Base-by-base conservation (phyloP, 2,113 vertebrate species). In the Ranitomeya variabilis region DNA sequence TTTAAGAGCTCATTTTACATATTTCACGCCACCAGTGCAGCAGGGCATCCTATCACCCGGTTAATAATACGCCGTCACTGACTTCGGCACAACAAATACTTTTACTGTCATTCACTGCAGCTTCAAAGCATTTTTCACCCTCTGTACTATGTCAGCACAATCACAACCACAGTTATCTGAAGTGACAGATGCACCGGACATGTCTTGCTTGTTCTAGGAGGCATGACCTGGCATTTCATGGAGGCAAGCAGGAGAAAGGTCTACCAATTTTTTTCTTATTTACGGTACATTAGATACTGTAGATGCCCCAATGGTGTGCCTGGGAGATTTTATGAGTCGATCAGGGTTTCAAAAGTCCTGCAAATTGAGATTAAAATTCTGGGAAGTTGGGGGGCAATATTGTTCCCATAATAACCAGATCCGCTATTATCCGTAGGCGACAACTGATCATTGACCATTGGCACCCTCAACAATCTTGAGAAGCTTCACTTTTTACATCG, bases 41-140 rank as follows among this genome's bases (percentile, higher is more conserved):
- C 37, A 74, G 71, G 71, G 71, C 71, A 7, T 82, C 57, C 79
- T 52, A 54, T 83, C 81, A 51, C 81, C 62, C 59, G 52, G 57
- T n/a, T 66, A 45, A 37, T 37, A 83, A 83, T 67, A 51, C 19
- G 37, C 4, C 16, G 81, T 83, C 62, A 83, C 37, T 76, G 73
- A 52, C 45, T 76, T 45, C 45, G 15, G 73, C 73, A 19, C 73
- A 76, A 52, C 73, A 76, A 76, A 76, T 76, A 52, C 73, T 64
- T 66, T 57, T 60, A n/a, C 55, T 26, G 23, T 26, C 54, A 80
- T 80, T 83, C 60, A 45, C 62, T n/a, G 15, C 11, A 19, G 31
- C 85, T 78, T 86, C 85, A 86, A 86, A 86, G 85, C 57, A 18
- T 59, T 78, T 76, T 76, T 52, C 73, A 52, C 73, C 37, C 37